Percentiles rank a stretch among this genome's conserved stretches.
phyloP scores from a whole-genome alignment of 2,113 vertebrate species.

The Brachionichthys hirsutus region DNA sequence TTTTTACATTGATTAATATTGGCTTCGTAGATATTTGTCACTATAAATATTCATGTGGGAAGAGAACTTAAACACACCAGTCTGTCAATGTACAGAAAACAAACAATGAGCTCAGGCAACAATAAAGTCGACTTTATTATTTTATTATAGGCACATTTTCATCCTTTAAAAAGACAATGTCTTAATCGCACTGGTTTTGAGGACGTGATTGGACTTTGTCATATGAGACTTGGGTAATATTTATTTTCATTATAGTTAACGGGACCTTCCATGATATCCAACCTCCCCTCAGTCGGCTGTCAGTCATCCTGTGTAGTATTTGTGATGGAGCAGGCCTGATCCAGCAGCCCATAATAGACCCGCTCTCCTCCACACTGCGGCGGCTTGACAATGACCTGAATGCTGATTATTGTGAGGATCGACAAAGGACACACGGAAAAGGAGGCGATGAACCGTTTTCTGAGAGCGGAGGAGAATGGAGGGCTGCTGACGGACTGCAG shows the following conservation, averaged over 20 bases:
- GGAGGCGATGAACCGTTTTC: constrained; percentile 93
- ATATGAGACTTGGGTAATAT: too few relatives aligned
- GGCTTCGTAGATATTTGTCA: not conserved
- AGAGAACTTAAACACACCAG: not conserved
- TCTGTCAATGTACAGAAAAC: not conserved
- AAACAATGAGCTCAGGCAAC: not conserved
- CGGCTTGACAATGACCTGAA: constrained; percentile 86
- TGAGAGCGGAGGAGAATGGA: constrained; percentile 75
- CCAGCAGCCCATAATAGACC: constrained; percentile 1
- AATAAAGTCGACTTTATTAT: too few relatives aligned
- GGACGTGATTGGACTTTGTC: too few relatives aligned
- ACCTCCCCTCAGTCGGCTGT: constrained; percentile 8
- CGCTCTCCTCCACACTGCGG: constrained; percentile 39
- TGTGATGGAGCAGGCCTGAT: constrained; percentile 20
- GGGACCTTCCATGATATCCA: not conserved
- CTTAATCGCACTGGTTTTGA: too few relatives aligned
- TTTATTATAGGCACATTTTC: too few relatives aligned
- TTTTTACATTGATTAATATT: too few relatives aligned
- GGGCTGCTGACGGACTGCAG: constrained; percentile 83
- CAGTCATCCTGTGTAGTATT: constrained; percentile 16
- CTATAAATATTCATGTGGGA: not conserved
- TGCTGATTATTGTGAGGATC: constrained; percentile 93
- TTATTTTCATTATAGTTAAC: too few relatives aligned
- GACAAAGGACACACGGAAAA: constrained; percentile 76
- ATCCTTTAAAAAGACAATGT: too few relatives aligned